These are phyloP conservation scores for Frankliniella intonsa DNA, from an alignment of 2,888 invertebrate species.

Conservation along the genomic window DNA sequence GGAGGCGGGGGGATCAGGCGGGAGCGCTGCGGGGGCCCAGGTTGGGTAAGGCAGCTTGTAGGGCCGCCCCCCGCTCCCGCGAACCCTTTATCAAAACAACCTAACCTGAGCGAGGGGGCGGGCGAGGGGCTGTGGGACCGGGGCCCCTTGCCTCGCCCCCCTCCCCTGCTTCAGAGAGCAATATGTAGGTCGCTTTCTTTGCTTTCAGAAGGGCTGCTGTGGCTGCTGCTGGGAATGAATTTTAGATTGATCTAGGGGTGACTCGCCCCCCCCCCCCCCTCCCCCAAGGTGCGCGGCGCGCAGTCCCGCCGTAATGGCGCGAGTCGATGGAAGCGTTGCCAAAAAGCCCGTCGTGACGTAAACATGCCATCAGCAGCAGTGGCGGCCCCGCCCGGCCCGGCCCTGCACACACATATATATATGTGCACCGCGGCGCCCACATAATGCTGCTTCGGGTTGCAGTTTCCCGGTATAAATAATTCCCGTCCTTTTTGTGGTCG, in stretches of 20 bases:
- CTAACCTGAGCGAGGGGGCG: background rate
- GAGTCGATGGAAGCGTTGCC: background rate
- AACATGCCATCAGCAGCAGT: background rate
- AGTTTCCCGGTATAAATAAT: background rate
- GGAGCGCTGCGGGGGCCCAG: background rate
- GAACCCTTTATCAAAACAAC: conserved; percentile 13
- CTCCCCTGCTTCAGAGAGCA: too few species aligned
- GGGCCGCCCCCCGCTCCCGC: background rate
- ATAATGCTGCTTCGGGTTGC: background rate
- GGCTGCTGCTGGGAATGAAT: background rate
- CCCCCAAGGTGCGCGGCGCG: background rate
- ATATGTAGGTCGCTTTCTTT: too few species aligned
- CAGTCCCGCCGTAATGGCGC: background rate
- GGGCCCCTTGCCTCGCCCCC: too few species aligned
- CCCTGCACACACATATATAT: background rate
- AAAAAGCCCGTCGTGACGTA: background rate
- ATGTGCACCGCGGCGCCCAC: background rate
- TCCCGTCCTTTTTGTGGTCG: background rate
- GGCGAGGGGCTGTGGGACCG: too few species aligned
- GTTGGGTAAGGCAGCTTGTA: background rate
- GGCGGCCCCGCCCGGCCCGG: background rate
- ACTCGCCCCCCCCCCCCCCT: background rate
- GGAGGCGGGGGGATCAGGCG: background rate
- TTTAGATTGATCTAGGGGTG: too few species aligned
- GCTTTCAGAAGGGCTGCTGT: background rate